Evolutionary conservation across 2,888 invertebrate species (phyloP).

Genomic region (Chorisops tibialis): DNA sequence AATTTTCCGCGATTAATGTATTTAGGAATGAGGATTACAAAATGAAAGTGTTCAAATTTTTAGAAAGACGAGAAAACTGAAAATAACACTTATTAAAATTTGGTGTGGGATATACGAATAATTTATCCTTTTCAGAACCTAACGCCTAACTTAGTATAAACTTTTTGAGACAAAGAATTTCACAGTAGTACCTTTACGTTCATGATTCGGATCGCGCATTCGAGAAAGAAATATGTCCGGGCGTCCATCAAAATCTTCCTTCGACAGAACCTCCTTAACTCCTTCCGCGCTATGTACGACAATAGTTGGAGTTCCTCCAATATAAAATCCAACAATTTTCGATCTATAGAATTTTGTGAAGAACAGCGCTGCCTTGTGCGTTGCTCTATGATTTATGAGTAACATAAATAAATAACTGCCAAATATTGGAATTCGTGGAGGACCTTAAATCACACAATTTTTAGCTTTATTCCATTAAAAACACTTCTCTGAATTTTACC

Average conservation of each 20-base stretch:
- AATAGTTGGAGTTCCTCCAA: slow-evolving; percentile 55
- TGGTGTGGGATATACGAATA: no score
- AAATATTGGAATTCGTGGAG: slow-evolving; percentile 60
- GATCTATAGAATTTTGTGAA: slow-evolving; percentile 59
- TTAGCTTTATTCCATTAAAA: no score
- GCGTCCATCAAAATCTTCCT: slow-evolving; percentile 64
- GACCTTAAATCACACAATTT: slow-evolving; percentile 52
- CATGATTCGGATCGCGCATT: slow-evolving; percentile 53
- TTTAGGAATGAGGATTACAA: no score
- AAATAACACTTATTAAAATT: no score
- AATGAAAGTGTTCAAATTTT: no score
- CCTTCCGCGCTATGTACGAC: slow-evolving; percentile 56
- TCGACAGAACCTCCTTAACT: slow-evolving; percentile 58
- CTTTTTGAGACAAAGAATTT: no score
- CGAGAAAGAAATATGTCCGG: slow-evolving; percentile 53
- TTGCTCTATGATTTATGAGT: slow-evolving; percentile 54
- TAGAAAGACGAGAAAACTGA: no score
- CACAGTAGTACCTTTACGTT: slow-evolving; percentile 46
- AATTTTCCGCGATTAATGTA: no score
- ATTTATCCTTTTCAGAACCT: no score
- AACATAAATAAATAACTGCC: slow-evolving; percentile 58
- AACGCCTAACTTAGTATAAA: no score
- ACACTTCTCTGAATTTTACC: not conserved
- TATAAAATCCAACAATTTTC: slow-evolving; percentile 58
- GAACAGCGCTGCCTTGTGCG: slow-evolving; percentile 54